phyloP scores from a whole-genome alignment of 2,113 vertebrate species.

The Eublepharis macularius region DNA sequence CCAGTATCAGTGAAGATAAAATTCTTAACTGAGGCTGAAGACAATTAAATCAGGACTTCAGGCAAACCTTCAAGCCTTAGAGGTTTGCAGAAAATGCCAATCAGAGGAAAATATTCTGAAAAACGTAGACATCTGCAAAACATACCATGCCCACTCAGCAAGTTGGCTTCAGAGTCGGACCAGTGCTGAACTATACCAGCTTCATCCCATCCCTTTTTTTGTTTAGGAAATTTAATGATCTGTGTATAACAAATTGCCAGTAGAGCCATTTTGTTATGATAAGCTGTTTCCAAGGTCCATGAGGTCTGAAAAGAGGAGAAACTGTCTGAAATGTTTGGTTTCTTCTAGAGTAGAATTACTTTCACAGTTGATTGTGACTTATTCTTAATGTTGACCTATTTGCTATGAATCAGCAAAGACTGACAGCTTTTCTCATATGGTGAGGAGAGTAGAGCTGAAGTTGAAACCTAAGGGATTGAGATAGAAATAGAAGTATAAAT shows the following conservation, averaged over 20 bases:
- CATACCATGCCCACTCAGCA: neutral
- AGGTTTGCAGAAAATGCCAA: no score
- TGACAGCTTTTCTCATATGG: neutral
- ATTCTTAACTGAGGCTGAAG: neutral
- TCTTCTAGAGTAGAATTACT: neutral
- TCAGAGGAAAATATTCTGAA: neutral
- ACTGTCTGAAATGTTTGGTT: neutral
- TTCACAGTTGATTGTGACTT: neutral
- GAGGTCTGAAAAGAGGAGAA: neutral
- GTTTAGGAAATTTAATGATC: neutral
- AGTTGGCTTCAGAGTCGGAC: neutral
- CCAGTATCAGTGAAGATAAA: neutral
- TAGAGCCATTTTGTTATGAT: neutral
- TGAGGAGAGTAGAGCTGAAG: neutral
- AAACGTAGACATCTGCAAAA: neutral
- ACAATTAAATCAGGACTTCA: neutral
- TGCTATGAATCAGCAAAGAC: neutral
- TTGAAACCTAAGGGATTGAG: neutral
- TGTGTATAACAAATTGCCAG: neutral
- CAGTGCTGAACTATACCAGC: neutral
- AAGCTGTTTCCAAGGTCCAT: neutral
- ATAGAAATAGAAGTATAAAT: neutral
- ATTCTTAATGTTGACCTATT: neutral
- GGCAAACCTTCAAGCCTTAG: neutral
- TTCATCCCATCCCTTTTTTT: neutral